Conservation (phyloP, 2,113 vertebrate species). For the Callocephalon fimbriatum region DNA sequence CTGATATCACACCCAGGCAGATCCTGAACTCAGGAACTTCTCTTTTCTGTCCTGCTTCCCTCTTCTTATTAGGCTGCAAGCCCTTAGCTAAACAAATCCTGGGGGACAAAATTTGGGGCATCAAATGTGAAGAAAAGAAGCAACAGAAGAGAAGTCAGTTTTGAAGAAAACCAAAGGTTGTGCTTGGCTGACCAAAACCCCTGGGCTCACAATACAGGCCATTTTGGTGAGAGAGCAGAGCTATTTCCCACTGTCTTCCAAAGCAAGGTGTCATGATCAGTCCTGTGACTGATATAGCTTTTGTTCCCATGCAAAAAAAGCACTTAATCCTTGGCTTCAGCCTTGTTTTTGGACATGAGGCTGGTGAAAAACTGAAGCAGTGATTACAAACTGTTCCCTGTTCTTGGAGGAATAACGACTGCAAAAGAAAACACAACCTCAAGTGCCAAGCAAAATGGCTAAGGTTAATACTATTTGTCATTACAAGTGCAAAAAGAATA, state of each 20-base stretch:
- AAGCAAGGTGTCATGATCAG: background rate
- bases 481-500: conserved; percentile 43
- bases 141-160: background rate
- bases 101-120: background rate
- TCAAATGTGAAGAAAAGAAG: background rate
- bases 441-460: conserved; percentile 57
- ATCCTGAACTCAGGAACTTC: background rate
- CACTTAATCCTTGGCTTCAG: background rate
- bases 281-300: background rate
- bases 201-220: background rate
- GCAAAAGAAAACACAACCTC: conserved; percentile 6
- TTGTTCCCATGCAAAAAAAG: background rate
- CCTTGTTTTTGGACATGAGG: background rate
- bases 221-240: background rate
- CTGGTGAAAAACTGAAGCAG: conserved; percentile 13
- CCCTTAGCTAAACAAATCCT: background rate
- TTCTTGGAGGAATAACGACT: background rate
- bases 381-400: conserved; percentile 21
- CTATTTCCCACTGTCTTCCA: background rate
- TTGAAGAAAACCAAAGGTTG: background rate
- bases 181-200: background rate
- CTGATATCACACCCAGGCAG: background rate
- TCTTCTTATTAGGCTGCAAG: background rate
- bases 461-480: conserved; percentile 47
- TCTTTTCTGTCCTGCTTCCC: background rate